Base-by-base conservation (phyloP, 2,113 vertebrate species). In the Etheostoma cragini region DNA sequence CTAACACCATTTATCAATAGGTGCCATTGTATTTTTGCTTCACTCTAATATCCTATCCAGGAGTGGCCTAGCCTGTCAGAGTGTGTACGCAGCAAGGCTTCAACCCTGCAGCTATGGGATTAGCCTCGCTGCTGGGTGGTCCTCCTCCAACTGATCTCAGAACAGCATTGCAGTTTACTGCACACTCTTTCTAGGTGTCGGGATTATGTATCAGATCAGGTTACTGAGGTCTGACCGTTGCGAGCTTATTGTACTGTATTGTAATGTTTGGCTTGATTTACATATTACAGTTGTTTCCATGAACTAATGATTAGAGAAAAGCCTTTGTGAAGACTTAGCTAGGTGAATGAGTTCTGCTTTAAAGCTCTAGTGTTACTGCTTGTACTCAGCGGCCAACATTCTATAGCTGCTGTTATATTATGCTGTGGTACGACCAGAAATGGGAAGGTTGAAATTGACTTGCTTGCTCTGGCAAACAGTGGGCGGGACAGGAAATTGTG, bases 101-200 rank as follows among this genome's bases (percentile, higher is more conserved):
- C 86, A 82, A 77, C 85, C 90, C 86, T 82, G 81, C 74, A 91
- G 92, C 90, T 26, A 67, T 88, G 82, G 88, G 92, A 91, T 90
- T 90, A 90, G 62, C 76, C 82, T 22, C 45, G 73, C 79, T 84
- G 88, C 87, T 81, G 91, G 91, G 93, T 94, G 91, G 92, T 93
- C 92, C 78, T 82, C 82, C 69, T 71, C 50, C 30, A 69, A 19
- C 88, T 88, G 82, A 82, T 83, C 78, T 81, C 76, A 81, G 72
- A 87, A 38, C 78, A 86, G 72, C 84, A 84, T 83, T 81, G 26
- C 42, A 75, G 66, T 76, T 50, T 89, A 66, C 58, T 52, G 62
- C 6, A 4, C 45, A 49, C 45, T 77, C 71, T 70, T 21, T 84
- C 62, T 67, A 76, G 80, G 76, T 87, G 73, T 84, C 64, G 65